A percentile compares a stretch with the other conserved stretches of the same genome.
Conservation (phyloP, 2,797 vertebrate species). For the Chelmon rostratus region DNA sequence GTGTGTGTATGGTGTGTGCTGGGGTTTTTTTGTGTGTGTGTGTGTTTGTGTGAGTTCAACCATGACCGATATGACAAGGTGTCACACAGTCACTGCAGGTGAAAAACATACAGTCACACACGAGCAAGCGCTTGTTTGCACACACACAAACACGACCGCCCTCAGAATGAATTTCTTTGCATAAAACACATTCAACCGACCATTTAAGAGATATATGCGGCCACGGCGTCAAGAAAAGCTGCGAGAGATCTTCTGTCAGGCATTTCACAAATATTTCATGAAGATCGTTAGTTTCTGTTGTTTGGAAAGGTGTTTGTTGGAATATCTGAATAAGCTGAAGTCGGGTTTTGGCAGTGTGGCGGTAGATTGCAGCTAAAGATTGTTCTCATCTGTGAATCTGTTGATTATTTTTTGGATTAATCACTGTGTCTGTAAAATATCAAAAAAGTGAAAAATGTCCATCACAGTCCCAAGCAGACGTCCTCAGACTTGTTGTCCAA, state of each 20-base stretch:
- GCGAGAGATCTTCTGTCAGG: background rate
- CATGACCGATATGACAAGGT: slow-evolving; percentile 54
- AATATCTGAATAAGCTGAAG: background rate
- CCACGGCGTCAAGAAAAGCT: background rate
- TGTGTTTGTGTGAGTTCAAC: slow-evolving; percentile 35
- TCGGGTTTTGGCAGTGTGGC: background rate
- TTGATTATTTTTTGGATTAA: background rate
- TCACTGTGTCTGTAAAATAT: background rate
- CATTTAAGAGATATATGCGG: background rate
- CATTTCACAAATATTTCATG: background rate
- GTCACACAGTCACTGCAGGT: slow-evolving; percentile 55
- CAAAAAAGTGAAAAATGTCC: too few species aligned
- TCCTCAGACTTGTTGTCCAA: background rate
- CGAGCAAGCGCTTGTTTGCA: background rate
- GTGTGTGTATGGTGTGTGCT: slow-evolving; percentile 2
- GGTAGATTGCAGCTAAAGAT: too few species aligned
- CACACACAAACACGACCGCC: background rate
- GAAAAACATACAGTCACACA: slow-evolving; percentile 11
- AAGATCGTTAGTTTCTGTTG: too few species aligned
- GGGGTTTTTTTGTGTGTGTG: slow-evolving; percentile 18
- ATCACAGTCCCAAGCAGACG: background rate
- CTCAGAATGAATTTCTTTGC: background rate
- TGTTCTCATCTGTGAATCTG: too few species aligned
- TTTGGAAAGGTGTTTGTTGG: background rate
- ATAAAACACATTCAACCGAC: background rate